Evolutionary conservation across 2,888 invertebrate genomes (phyloP).

Genomic region (Pandemis corylana): DNA sequence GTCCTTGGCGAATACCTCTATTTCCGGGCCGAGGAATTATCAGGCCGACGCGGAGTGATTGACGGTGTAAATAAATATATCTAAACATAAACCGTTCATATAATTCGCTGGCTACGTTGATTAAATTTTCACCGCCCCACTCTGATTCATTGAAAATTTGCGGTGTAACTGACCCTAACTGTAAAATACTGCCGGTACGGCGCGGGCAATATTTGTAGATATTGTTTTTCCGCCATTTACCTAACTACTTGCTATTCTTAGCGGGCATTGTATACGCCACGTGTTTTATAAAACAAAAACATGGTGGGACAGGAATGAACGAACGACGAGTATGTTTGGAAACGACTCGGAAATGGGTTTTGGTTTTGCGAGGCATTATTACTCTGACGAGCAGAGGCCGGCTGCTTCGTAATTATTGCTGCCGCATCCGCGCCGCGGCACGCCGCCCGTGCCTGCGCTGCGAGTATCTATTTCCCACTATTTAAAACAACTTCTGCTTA

Average conservation of each 20-base stretch:
- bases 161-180: conserved; percentile 32
- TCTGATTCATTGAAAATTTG: conserved; percentile 36
- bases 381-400: background rate
- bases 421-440: conserved; percentile 1
- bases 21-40: conserved; percentile 27
- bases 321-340: background rate
- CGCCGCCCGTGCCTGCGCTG: conserved; percentile 6
- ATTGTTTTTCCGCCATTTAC: conserved; percentile 53
- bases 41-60: conserved; percentile 26
- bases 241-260: conserved; percentile 60
- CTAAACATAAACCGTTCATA: conserved; percentile 25
- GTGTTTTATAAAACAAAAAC: conserved; percentile 56
- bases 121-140: conserved; percentile 28
- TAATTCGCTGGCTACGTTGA: conserved; percentile 27
- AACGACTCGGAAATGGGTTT: conserved; percentile 16
- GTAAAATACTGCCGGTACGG: conserved; percentile 25
- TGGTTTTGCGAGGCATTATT: conserved; percentile 11
- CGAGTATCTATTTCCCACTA: background rate
- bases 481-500: background rate
- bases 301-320: conserved; percentile 15
- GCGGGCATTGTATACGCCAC: conserved; percentile 50
- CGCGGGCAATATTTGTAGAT: conserved; percentile 46
- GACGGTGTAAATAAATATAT: conserved; percentile 38
- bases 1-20: conserved; percentile 13
- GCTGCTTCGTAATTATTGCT: background rate